Percentiles rank a stretch among this genome's conserved stretches.
phyloP scores from a whole-genome alignment of 2,888 invertebrate genomes.

The Anarsia innoxiella region DNA sequence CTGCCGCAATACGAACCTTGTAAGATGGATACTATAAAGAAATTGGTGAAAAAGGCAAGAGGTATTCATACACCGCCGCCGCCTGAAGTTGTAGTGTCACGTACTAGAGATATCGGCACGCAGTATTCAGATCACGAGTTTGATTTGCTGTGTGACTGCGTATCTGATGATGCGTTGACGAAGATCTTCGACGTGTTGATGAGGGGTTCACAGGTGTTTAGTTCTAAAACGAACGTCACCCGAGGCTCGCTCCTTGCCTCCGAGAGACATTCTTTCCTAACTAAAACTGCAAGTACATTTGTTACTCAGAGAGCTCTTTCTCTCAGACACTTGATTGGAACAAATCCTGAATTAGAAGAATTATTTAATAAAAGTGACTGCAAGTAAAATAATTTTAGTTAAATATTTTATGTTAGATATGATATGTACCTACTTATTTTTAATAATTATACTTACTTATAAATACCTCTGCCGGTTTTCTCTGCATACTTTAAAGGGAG shows the following conservation, averaged over 20 bases:
- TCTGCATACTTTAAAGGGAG: too few relatives aligned
- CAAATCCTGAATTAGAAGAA: slow-evolving; percentile 39
- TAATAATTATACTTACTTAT: too few relatives aligned
- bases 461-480: too few relatives aligned
- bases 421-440: too few relatives aligned
- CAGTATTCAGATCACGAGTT: slow-evolving; percentile 46
- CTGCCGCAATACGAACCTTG: slow-evolving; percentile 50
- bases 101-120: slow-evolving; percentile 34
- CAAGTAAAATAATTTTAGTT: too few relatives aligned
- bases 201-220: slow-evolving; percentile 17
- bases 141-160: slow-evolving; percentile 47
- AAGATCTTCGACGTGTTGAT: slow-evolving; percentile 25
- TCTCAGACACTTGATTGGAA: slow-evolving; percentile 33
- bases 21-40: slow-evolving; percentile 33
- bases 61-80: slow-evolving; percentile 21
- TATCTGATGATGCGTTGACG: slow-evolving; percentile 39
- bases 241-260: too few relatives aligned
- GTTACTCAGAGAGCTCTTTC: slow-evolving; percentile 37
- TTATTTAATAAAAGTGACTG: slow-evolving; percentile 45
- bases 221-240: too few relatives aligned
- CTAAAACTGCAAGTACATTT: slow-evolving; percentile 28
- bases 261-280: slow-evolving; percentile 27
- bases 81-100: slow-evolving; percentile 22
- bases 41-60: slow-evolving; percentile 37
- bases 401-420: too few relatives aligned